Evolutionary conservation across 2,888 invertebrate genomes (phyloP), one percentile per base, ranked within the genome.

Genomic region (Drosophila flavopinicola): DNA sequence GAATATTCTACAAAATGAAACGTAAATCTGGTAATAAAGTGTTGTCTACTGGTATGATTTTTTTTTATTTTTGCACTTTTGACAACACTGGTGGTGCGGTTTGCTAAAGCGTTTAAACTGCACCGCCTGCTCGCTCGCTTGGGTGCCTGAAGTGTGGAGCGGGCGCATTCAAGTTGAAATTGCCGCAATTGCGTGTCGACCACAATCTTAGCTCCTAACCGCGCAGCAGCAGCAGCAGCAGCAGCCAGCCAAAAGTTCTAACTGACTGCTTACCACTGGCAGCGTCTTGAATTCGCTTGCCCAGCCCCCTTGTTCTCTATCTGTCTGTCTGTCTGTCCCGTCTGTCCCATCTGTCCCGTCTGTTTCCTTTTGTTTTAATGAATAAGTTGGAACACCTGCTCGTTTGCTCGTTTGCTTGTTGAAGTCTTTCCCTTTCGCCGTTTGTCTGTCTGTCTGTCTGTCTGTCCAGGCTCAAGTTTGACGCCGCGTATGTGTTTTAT

Each of bases 121-220:
- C 60, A 32, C 20, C 42, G 37, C 11, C 30, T 30, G 38, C 11
- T 39, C 47, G 37, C 7, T 35, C 25, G 49, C 52, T 35, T 38
- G 41, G 70, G 47, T 51, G 51, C 27, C 49, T 57, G 64, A 57
- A 71, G 57, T 59, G 57, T 58, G 54, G 11, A 41, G 66, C 30
- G 54, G 65, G 63, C 70, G 66, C 76, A 71, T 71, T 70, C 75
- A 75, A 87, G 86, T 65, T 80, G 70, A 84, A 80, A 80, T 82
- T 86, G 85, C 76, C 75, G 78, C 82, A 85, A 80, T 82, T 85
- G 80, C 80, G 85, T 82, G 82, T 65, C 80, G 85, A 78, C 80
- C 80, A 78, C 80, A 82, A 85, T 82, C 78, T 82, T 74, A 74
- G 75, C 78, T n/a, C n/a, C n/a, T n/a, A n/a, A n/a, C n/a, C n/a